Percentiles rank a stretch among this genome's conserved stretches.
Evolutionary conservation across 2,888 invertebrate genomes (phyloP).

Genomic region (Argyra leucocephala): DNA sequence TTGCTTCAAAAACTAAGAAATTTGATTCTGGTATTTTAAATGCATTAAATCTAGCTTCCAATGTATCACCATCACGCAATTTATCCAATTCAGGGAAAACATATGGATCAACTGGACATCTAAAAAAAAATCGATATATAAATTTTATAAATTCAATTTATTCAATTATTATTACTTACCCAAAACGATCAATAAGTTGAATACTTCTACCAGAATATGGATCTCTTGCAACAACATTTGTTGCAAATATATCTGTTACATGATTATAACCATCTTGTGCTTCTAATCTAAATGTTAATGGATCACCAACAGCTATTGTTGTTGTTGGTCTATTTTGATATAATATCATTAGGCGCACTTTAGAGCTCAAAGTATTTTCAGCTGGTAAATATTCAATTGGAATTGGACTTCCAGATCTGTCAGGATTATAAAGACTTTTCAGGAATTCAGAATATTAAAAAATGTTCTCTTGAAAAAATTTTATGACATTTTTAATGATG

Average conservation of each 20-base stretch:
- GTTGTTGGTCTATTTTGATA: slow-evolving; percentile 87
- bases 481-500: not conserved
- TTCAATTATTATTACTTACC: slow-evolving; percentile 50
- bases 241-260: slow-evolving; percentile 82
- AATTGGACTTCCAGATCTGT: slow-evolving; percentile 81
- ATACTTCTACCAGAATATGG: slow-evolving; percentile 85
- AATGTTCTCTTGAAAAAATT: slow-evolving; percentile 19
- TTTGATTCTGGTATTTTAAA: slow-evolving; percentile 92
- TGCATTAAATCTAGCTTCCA: slow-evolving; percentile 86
- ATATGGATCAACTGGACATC: slow-evolving; percentile 83
- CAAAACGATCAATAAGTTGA: slow-evolving; percentile 78
- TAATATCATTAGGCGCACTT: slow-evolving; percentile 70
- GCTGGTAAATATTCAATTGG: slow-evolving; percentile 88
- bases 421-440: slow-evolving; percentile 47
- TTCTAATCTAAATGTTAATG: slow-evolving; percentile 78
- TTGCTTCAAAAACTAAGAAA: slow-evolving; percentile 86
- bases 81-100: slow-evolving; percentile 86
- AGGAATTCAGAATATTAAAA: slow-evolving; percentile 23
- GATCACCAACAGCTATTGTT: slow-evolving; percentile 87
- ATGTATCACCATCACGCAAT: slow-evolving; percentile 71
- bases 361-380: slow-evolving; percentile 80
- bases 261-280: slow-evolving; percentile 83
- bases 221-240: slow-evolving; percentile 84
- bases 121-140: slow-evolving; percentile 34
- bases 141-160: not conserved